Conservation (phyloP, 1,140 invertebrate genomes). For the Ceratitis capitata region DNA sequence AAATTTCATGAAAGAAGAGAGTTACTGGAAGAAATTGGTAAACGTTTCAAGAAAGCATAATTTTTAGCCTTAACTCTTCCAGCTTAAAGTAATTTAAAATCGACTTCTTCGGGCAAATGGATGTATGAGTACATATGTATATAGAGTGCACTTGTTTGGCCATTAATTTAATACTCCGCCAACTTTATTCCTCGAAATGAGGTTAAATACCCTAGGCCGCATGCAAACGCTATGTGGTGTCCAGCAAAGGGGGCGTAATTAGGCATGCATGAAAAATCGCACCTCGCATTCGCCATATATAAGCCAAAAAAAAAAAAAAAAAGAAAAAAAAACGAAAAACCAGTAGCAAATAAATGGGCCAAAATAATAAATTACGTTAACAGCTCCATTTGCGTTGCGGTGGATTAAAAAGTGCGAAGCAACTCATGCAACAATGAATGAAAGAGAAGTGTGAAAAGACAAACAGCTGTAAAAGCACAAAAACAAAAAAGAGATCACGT, state of each 20-base stretch:
- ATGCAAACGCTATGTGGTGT: neutral
- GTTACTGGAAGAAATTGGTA: no score
- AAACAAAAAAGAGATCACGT: neutral
- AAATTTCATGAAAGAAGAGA: no score
- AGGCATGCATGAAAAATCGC: slow-evolving; percentile 3
- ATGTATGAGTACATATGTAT: neutral
- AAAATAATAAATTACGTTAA: slow-evolving; percentile 24
- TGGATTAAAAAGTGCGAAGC: neutral
- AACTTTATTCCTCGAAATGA: neutral
- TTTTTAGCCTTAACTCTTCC: no score
- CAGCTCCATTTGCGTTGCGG: neutral
- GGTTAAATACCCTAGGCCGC: neutral
- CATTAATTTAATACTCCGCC: neutral
- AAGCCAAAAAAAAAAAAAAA: neutral
- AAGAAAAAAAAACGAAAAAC: neutral
- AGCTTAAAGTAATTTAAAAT: neutral
- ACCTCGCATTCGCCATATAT: neutral
- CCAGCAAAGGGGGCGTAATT: neutral
- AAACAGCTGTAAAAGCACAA: neutral
- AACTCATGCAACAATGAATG: neutral
- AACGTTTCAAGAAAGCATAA: no score
- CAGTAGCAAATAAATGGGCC: slow-evolving; percentile 5
- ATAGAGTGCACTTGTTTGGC: neutral
- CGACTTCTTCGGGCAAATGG: neutral
- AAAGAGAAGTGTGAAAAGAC: neutral